These are phyloP conservation scores for Isoperla grammatica DNA, from an alignment of 2,888 invertebrate species.

Conservation along the genomic window DNA sequence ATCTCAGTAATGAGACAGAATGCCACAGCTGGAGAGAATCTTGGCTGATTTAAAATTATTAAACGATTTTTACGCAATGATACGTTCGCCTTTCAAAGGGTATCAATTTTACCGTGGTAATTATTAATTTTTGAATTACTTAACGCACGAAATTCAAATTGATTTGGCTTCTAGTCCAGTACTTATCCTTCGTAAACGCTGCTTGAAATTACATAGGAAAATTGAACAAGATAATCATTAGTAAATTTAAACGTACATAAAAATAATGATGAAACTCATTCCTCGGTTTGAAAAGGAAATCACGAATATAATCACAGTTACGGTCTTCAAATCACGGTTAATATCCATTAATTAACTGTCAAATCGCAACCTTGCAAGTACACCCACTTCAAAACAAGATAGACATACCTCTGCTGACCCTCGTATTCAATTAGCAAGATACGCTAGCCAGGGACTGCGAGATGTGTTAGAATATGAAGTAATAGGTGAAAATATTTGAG, in stretches of 20 bases:
- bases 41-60: too few relatives aligned
- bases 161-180: background rate
- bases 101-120: background rate
- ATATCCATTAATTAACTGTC: conserved; percentile 18
- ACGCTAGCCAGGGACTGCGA: too few relatives aligned
- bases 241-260: background rate
- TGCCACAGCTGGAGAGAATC: too few relatives aligned
- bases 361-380: background rate
- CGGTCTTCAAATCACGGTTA: conserved; percentile 17
- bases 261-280: conserved; percentile 5
- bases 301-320: conserved; percentile 14
- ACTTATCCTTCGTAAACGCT: background rate
- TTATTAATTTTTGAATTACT: background rate
- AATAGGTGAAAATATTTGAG: too few relatives aligned
- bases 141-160: background rate
- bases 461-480: too few relatives aligned
- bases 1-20: too few relatives aligned
- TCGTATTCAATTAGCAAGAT: too few relatives aligned
- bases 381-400: too few relatives aligned
- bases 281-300: conserved; percentile 12
- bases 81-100: too few relatives aligned
- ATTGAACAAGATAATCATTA: background rate
- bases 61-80: too few relatives aligned
- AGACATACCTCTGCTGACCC: too few relatives aligned
- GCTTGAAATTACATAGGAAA: background rate